Base-by-base conservation (phyloP, 1,140 invertebrate species). In the Calycopis cecrops region DNA sequence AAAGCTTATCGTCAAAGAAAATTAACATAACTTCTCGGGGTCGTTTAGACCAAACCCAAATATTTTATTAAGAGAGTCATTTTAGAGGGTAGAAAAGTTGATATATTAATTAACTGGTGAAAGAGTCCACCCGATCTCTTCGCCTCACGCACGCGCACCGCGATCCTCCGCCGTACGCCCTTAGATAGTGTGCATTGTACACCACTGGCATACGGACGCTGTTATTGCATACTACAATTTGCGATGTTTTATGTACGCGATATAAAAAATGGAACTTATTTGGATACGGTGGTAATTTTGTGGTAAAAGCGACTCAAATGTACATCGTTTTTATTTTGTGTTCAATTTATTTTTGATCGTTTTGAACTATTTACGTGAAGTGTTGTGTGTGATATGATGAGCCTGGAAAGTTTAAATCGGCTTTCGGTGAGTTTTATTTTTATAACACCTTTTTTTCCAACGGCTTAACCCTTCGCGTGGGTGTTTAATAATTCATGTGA, bases 81-180 rank as follows among this genome's bases (percentile, higher is more conserved):
- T 78, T 84, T 79, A 76, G 67, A 70, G 71, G 71, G 68, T 69
- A 64, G 78, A 81, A 82, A 86, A 86, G 80, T 86, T 86, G 80
- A 86, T 84, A 84, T 84, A 86, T 86, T 86, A 86, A 86, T 84
- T 86, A 86, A 86, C 75, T 83, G 64, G 66, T 73, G 73, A 83
- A 82, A 80, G 82, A 84, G 77, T 81, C 75, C 71, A 72, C 73
- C 69, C 73, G 69, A 75, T 84, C 76, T 83, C 76, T 81, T 69
- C 51, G 69, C 68, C 76, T 57, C 60, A 76, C 80, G 83, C 83
- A 86, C 57, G 83, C 83, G 83, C 79, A 76, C 35, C 76, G 69
- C 63, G 66, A 59, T 56, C 56, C 65, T 56, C 72, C 63, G 68
- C 71, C 71, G 69, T 78, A 83, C 79, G 79, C 77, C 72, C 75